A percentile compares a stretch with the other conserved stretches of the same genome.
These are phyloP conservation scores for Montipora capitata DNA, from an alignment of 92 coral and sea anemone genomes.

Conservation along the genomic window DNA sequence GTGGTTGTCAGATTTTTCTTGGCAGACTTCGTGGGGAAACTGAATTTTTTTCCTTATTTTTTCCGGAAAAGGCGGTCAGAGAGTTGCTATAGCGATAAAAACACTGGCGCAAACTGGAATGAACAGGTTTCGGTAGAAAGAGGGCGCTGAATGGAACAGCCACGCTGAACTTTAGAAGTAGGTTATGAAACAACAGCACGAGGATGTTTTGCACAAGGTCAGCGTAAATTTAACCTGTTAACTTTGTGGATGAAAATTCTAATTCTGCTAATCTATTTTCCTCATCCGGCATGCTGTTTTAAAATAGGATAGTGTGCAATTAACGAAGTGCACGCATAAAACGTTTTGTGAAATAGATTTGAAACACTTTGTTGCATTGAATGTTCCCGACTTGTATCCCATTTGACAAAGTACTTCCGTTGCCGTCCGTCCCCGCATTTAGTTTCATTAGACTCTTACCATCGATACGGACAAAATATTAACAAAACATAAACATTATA, in stretches of 20 bases:
- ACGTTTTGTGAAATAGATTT: background rate
- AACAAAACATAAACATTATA: constrained; percentile 25
- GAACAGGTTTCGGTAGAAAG: no score
- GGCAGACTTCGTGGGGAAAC: background rate
- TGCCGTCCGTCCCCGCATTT: background rate
- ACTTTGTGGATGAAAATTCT: no score
- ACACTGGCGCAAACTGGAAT: no score
- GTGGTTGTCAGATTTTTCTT: constrained; percentile 1
- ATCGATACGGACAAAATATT: background rate
- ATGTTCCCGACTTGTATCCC: background rate
- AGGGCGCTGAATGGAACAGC: no score
- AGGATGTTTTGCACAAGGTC: no score
- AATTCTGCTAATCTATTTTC: no score
- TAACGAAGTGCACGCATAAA: constrained; percentile 11
- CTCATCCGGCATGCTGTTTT: no score
- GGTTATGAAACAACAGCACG: no score
- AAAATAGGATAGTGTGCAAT: constrained; percentile 7
- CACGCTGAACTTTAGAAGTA: background rate
- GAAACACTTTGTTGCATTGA: constrained; percentile 17
- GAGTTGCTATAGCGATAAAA: background rate
- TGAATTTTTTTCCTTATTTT: no score
- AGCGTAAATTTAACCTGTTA: background rate
- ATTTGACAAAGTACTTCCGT: background rate
- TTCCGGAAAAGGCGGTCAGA: background rate
- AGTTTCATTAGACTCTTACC: constrained; percentile 15